Evolutionary conservation across 2,113 vertebrate genomes (phyloP), one percentile per base, ranked within the genome.

Genomic region (Tympanuchus pallidicinctus): DNA sequence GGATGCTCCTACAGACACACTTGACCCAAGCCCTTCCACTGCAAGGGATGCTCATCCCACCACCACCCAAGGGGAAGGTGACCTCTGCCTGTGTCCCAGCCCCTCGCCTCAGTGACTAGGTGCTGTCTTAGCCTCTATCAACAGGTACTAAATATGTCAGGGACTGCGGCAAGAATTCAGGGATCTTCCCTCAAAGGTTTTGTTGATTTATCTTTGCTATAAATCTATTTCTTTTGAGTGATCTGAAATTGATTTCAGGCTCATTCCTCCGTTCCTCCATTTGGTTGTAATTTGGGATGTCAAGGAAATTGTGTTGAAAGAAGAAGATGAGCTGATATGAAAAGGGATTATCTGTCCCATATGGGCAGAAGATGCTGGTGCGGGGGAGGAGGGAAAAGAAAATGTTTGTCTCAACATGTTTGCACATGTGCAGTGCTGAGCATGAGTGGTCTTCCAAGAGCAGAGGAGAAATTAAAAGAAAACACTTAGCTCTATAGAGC

Each of bases 271-370:
- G 0, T 27, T 77, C 22, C 64, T 80, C 88, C 93, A 91, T 96
- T 90, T 95, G 96, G 92, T 93, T 94, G 93, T 93, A 54, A 93
- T 95, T 96, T 94, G 86, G 90, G 65, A 96, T 88, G 93, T 96
- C 92, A 94, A 67, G 93, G 92, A 86, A 92, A 83, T 47, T 7
- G 93, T 74, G 90, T 27, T 90, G 94, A 89, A 91, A 90, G 92
- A 88, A 78, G 93, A 80, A 66, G 92, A 91, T 32, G 93, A 87
- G 91, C 70, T 4, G 75, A 90, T 91, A 74, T 89, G 90, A 25
- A 50, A 82, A 71, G 92, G 79, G 94, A 77, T 95, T 80, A 6
- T 94, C 75, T 88, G 90, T 81, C 82, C 94, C 94, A 96, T 91
- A 85, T 95, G 92, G 93, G 81, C 54, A 89, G 88, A 93, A 94